A percentile compares a stretch with the other conserved stretches of the same genome.
Evolutionary conservation across 1,140 invertebrate species (phyloP).

Genomic region (Aphis gossypii): DNA sequence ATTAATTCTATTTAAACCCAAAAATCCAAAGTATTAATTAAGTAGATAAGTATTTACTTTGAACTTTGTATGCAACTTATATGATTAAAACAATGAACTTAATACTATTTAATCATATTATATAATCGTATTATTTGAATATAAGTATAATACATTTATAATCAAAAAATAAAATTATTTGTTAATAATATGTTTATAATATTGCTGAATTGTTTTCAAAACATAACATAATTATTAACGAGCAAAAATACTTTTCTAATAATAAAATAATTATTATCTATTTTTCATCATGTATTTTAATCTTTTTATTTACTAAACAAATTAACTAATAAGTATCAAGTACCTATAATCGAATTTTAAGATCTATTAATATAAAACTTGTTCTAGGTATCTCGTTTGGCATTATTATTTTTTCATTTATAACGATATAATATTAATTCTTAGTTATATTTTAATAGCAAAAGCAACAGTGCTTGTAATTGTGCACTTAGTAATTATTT

Average conservation of each 20-base stretch:
- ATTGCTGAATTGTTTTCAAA: neutral
- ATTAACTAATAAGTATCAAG: neutral
- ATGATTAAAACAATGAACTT: neutral
- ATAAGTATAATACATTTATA: neutral
- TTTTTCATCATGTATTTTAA: neutral
- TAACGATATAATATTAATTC: neutral
- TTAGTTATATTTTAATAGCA: neutral
- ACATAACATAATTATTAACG: neutral
- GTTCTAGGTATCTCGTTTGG: neutral
- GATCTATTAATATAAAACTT: neutral
- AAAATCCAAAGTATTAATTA: neutral
- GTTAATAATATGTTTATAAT: neutral
- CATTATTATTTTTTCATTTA: neutral
- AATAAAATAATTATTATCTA: too few relatives aligned
- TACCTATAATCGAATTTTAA: neutral
- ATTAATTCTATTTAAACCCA: neutral
- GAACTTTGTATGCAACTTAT: neutral
- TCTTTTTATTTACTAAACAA: neutral
- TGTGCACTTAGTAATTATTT: neutral
- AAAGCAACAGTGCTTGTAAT: neutral
- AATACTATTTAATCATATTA: neutral
- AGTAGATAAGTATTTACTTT: neutral
- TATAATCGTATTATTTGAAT: neutral
- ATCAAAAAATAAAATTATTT: neutral
- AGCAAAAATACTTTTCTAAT: neutral